Base-by-base conservation (phyloP, 2,113 vertebrate species). In the Speoplatyrhinus poulsoni region DNA sequence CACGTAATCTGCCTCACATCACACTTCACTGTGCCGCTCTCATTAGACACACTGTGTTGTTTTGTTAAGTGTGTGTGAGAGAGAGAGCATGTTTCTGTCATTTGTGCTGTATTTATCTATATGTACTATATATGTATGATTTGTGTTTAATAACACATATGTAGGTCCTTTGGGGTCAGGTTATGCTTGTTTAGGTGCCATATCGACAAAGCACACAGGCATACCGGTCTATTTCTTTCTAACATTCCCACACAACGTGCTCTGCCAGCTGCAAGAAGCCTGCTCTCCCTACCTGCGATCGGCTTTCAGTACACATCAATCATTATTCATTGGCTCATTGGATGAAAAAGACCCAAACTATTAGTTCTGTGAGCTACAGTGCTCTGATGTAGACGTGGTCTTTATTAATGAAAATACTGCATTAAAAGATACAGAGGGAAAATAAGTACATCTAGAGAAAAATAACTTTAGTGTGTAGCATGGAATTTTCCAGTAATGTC, bases 1-100 rank as follows among this genome's bases (percentile, higher is more conserved):
- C 86, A 88, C 86, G 74, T 82, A 79, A 82, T 87, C 85, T 85
- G 79, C 66, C 55, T 71, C 85, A 67, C 16, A 73, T 87, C 82
- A 86, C 78, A 86, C 82, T 81, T 87, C 62, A 62, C 72, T 77
- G 79, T 72, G 78, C 62, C 36, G 61, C 49, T 67, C 67, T 77
- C 54, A 46, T 78, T 67, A 16, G 32, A 85, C 76, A 60, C 46
- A 70, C 70, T 80, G 70, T 62, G 70, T 77, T 56, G 8, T 15
- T 62, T 19, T 46, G 47, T 60, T 62, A 59, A 50, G 46, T 48
- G 59, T 68, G 59, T 62, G 64, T 67, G 64, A 26, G 26, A 26
- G 15, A n/a, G 12, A 49, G 9, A 12, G 15, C 56, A 41, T 10
- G 47, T 58, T 36, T 49, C 11, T 3, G 55, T 32, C 26, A 26